Base-by-base conservation (phyloP, 1,140 invertebrate genomes). In the Phortica variegata region DNA sequence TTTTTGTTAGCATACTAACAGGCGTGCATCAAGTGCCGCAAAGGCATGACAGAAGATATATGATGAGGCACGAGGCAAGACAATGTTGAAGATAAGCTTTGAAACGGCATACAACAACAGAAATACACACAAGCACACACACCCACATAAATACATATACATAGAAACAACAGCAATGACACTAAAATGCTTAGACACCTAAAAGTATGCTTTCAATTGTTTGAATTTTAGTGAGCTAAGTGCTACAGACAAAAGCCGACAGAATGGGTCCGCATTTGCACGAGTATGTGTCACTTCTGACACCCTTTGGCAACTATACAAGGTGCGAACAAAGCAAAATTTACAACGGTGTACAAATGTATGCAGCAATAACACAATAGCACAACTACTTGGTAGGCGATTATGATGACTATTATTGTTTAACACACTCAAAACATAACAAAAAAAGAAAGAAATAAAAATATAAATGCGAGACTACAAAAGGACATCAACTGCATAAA, bases 401-500 rank as follows among this genome's bases (percentile, higher is more conserved):
- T 66, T 66, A 53, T 65, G 63, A 68, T 68, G 61, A 65, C n/a
- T n/a, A n/a, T 65, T 65, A 65, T 65, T 61, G 65, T 65, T 66
- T n/a, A n/a, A n/a, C n/a, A n/a, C n/a, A n/a, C n/a, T n/a, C n/a
- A n/a, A n/a, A 26, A 26, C 10, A 26, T 6, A 26, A 26, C 23
- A 26, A 26, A 26, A 26, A 26, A 26, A 26, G 10, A 26, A 5
- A 26, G 10, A 26, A 26, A 26, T 26, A 26, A 26, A 26, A 26
- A 26, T n/a, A n/a, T n/a, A n/a, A n/a, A n/a, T n/a, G n/a, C n/a
- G n/a, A n/a, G n/a, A n/a, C n/a, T n/a, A n/a, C n/a, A n/a, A n/a
- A n/a, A n/a, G n/a, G n/a, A n/a, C n/a, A n/a, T n/a, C n/a, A n/a
- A n/a, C n/a, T n/a, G n/a, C n/a, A n/a, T n/a, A n/a, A n/a, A n/a